Evolutionary conservation across 2,888 invertebrate genomes (phyloP).

Genomic region (Ypsolopha sequella): DNA sequence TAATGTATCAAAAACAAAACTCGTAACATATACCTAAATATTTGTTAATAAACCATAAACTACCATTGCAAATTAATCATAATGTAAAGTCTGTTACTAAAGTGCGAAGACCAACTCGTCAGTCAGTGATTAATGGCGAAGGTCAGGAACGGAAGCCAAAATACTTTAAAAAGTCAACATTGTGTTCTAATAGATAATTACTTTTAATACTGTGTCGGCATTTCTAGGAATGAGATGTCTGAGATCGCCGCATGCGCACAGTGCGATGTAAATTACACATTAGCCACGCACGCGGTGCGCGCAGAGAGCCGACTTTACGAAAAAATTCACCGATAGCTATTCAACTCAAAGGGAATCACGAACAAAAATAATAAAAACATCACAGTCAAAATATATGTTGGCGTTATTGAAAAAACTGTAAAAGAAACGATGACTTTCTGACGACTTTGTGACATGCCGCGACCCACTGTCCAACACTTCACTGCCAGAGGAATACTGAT

Average conservation of each 20-base stretch:
- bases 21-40: too few relatives aligned
- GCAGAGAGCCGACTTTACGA: slow-evolving; percentile 35
- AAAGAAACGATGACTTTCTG: slow-evolving; percentile 56
- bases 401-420: slow-evolving; percentile 37
- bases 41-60: too few relatives aligned
- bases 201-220: slow-evolving; percentile 48
- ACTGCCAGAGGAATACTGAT: not conserved
- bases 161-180: slow-evolving; percentile 55
- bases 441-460: slow-evolving; percentile 59
- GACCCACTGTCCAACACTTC: slow-evolving; percentile 25
- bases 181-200: slow-evolving; percentile 58
- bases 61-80: too few relatives aligned
- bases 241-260: slow-evolving; percentile 8
- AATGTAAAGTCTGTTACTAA: too few relatives aligned
- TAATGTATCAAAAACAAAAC: too few relatives aligned
- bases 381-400: slow-evolving; percentile 70
- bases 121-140: slow-evolving; percentile 45
- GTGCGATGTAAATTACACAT: slow-evolving; percentile 29
- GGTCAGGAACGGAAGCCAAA: slow-evolving; percentile 58
- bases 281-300: slow-evolving; percentile 37
- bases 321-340: slow-evolving; percentile 43
- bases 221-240: slow-evolving; percentile 34
- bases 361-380: slow-evolving; percentile 71
- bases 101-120: too few relatives aligned
- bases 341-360: slow-evolving; percentile 49